Base-by-base conservation (phyloP, 2,888 invertebrate genomes). In the Thysanoteuthis rhombus region DNA sequence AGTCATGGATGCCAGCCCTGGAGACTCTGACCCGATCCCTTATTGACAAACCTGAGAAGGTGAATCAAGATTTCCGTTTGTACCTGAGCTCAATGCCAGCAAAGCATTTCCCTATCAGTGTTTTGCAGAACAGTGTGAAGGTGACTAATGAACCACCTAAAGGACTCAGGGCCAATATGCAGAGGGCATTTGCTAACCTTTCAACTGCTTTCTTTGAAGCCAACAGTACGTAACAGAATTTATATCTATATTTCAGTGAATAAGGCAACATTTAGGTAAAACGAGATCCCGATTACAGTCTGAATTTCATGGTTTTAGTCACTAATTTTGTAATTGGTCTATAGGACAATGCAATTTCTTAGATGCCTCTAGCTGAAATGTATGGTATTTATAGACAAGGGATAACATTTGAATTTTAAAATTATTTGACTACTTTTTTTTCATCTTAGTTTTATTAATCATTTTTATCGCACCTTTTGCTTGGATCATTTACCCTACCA, bases 131-230 rank as follows among this genome's bases (percentile, higher is more conserved):
- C 96, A 96, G 96, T 94, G 97, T 97, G 94, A 97, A 97, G 95
- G 97, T 97, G 94, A 97, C 97, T 90, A 97, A 97, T 94, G 97
- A 97, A 95, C 97, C 97, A 8, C 97, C 97, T 0, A 97, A 97
- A 94, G 97, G 97, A n/a, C 94, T 97, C n/a, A 95, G 97, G 90
- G 96, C 98, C 0, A 99, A 99, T 97, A 98, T 99, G 0, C 98
- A 98, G 96, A 98, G 98, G 38, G 98, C 98, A 0, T 98, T 99
- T 96, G 98, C 98, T 94, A 98, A 98, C 96, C 98, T 99, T 96
- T 98, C 98, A 0, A 97, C 97, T 0, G 98, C 98, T 93, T 98
- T 98, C 97, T 99, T 99, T 96, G 98, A 99, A 97, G 98, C 98
- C 94, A 98, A 99, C 96, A 97, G 98, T 98, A 97, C 97, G 97